Conservation (phyloP, 2,113 vertebrate genomes). For the Zosterops lateralis region DNA sequence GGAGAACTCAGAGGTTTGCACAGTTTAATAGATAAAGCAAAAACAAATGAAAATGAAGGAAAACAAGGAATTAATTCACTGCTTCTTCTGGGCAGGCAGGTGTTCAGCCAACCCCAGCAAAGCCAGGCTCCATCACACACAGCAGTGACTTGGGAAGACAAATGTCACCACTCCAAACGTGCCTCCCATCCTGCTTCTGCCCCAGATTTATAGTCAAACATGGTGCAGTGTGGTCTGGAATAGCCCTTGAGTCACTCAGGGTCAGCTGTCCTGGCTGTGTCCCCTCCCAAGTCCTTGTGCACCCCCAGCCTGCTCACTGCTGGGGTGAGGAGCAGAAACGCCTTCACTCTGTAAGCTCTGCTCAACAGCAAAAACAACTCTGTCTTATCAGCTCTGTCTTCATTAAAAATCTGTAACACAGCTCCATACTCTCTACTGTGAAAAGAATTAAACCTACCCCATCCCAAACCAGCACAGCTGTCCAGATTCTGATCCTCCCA, state of each 20-base stretch:
- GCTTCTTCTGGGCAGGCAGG: neutral
- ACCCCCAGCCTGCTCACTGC: neutral
- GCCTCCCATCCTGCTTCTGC: neutral
- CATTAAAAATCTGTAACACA: neutral
- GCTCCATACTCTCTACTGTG: too few relatives aligned
- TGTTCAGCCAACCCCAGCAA: neutral
- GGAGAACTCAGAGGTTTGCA: neutral
- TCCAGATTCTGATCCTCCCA: neutral
- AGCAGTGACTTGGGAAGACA: neutral
- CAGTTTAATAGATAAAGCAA: neutral
- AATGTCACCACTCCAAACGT: rapidly evolving
- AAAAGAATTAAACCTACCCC: neutral
- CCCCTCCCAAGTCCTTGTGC: neutral
- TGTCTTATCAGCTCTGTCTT: neutral
- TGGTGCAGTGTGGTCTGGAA: neutral
- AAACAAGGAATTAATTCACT: neutral
- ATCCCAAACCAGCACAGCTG: neutral
- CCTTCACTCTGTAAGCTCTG: neutral
- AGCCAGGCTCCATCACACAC: rapidly evolving
- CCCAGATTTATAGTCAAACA: neutral
- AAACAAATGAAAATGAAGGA: neutral
- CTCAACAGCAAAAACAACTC: neutral
- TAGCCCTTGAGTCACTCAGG: too few relatives aligned
- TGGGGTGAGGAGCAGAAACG: neutral
- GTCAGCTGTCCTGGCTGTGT: neutral